A percentile compares a stretch with the other conserved stretches of the same genome.
Conservation (phyloP, 2,797 vertebrate species). For the Heterohyrax brucei region DNA sequence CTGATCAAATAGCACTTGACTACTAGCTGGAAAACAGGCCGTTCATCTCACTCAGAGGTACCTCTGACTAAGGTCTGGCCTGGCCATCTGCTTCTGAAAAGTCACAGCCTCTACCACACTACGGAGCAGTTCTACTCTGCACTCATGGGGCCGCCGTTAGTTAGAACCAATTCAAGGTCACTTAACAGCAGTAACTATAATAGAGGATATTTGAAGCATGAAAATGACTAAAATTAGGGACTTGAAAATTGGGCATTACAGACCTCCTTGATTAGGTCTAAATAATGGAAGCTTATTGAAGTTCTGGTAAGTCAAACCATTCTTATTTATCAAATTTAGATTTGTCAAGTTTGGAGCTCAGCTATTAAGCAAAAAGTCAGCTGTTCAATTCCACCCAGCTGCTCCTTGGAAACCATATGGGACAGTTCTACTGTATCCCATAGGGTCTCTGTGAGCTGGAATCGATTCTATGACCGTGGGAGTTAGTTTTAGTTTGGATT, state of each 20-base stretch:
- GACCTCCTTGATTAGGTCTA: neutral
- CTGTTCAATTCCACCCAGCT: no score
- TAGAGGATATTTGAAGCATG: neutral
- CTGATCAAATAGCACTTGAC: no score
- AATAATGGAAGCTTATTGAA: conserved; percentile 19
- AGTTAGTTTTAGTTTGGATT: neutral
- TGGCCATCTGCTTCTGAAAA: neutral
- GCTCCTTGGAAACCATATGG: no score
- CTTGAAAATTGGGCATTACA: conserved; percentile 22
- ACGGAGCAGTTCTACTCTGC: neutral
- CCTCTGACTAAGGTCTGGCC: no score
- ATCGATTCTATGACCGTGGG: no score
- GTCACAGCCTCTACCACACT: neutral
- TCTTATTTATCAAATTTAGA: neutral
- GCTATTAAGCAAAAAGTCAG: no score
- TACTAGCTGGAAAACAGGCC: neutral
- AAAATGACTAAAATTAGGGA: neutral
- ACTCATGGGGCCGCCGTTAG: neutral
- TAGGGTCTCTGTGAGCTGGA: no score
- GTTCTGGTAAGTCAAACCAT: neutral
- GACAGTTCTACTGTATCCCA: no score
- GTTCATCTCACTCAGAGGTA: neutral
- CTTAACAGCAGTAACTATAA: neutral
- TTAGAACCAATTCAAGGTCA: neutral
- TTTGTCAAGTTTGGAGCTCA: no score